A percentile compares a stretch with the other conserved stretches of the same genome.
Conservation (phyloP, 2,113 vertebrate genomes). For the Rostratula benghalensis region DNA sequence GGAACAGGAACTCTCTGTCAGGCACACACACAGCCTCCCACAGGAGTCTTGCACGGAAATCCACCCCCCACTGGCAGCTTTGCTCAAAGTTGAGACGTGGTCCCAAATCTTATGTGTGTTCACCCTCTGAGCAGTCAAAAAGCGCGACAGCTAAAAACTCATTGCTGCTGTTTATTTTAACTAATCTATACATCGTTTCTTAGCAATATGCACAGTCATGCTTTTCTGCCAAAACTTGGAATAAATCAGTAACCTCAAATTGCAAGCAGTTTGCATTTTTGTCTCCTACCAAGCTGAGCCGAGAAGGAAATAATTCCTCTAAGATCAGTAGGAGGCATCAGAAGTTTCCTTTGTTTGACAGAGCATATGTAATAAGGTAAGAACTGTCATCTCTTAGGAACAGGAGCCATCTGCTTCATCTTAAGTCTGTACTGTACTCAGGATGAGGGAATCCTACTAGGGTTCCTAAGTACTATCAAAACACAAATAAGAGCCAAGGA, state of each 20-base stretch:
- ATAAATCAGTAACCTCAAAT: not conserved
- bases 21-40: not conserved
- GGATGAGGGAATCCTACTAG: not conserved
- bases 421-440: not conserved
- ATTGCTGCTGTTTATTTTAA: not conserved
- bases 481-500: not conserved
- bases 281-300: not conserved
- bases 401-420: not conserved
- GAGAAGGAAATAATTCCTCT: not conserved
- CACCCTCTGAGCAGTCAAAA: not conserved
- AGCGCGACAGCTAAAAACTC: not conserved
- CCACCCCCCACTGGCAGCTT: not conserved
- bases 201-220: not conserved
- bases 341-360: not conserved
- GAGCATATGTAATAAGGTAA: not conserved
- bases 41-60: rapidly evolving
- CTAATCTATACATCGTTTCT: not conserved
- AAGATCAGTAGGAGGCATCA: not conserved
- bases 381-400: not conserved
- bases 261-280: not conserved
- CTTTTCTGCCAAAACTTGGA: not conserved
- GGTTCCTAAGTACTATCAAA: not conserved
- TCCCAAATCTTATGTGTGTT: not conserved
- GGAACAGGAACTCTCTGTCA: not conserved
- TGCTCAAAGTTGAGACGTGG: not conserved